Base-by-base conservation (phyloP, 2,797 vertebrate species). In the Etheostoma nigrum region DNA sequence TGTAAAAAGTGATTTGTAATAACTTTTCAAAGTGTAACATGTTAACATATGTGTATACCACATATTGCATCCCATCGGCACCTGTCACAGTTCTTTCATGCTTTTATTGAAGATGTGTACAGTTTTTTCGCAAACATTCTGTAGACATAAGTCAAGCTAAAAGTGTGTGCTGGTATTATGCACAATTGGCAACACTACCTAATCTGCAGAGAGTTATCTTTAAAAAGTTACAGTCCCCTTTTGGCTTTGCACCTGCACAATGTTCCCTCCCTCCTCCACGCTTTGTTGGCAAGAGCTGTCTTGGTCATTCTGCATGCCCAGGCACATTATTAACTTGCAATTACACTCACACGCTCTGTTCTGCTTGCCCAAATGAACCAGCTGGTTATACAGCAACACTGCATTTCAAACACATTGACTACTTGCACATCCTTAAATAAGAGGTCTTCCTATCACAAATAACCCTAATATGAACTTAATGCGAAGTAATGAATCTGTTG, bases 381-480 rank as follows among this genome's bases (percentile, higher is more conserved):
- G 86, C 85, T 88, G 85, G 86, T 82, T 83, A 86, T 80, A 79
- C 84, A 63, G 75, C 74, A 84, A 79, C 76, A 81, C 85, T 18
- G 78, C 78, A 81, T 87, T 76, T 84, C 62, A 86, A 82, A 84
- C 82, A 81, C 85, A 91, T 88, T 93, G 93, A 93, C 91, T 94
- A 93, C 78, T 93, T 30, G 67, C 83, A 80, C 77, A 62, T 79
- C 85, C 71, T 86, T 93, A 96, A 95, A 95, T 94, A 96, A 95
- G 94, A 96, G 95, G 92, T 95, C 96, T 96, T 95, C 95, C 96
- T 93, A 89, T 95, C 82, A 85, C 95, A 96, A 96, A 96, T 96
- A 95, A 95, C 95, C 92, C 93, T 97, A 97, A 97, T 97, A 96
- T 95, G 94, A 97, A 96, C 94, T 95, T 97, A 97, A 98, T 96